Evolutionary conservation across 2,797 vertebrate species (phyloP).

Genomic region (Hippopotamyrus pictus): DNA sequence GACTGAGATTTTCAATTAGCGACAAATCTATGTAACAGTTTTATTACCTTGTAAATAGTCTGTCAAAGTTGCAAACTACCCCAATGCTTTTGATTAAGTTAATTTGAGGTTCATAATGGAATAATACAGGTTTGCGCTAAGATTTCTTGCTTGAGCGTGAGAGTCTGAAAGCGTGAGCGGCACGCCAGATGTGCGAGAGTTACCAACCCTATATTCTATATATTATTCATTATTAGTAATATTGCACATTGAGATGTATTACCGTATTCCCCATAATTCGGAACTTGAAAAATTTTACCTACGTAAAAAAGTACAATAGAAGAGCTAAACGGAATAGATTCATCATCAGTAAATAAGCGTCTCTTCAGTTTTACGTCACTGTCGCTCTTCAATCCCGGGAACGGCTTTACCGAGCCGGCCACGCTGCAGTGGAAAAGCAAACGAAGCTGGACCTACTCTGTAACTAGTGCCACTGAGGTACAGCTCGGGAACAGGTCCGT

Average conservation of each 20-base stretch:
- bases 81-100: background rate
- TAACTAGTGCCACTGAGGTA: background rate
- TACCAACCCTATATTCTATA: background rate
- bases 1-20: background rate
- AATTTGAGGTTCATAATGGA: background rate
- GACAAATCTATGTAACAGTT: background rate
- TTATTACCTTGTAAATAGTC: background rate
- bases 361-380: background rate
- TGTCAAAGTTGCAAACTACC: background rate
- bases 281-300: background rate
- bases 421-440: background rate
- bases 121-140: background rate
- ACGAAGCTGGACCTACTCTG: background rate
- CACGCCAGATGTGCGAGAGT: background rate
- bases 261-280: background rate
- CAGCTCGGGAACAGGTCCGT: background rate
- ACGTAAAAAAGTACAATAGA: background rate
- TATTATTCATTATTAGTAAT: background rate
- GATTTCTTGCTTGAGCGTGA: background rate
- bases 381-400: background rate
- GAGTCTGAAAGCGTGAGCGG: background rate
- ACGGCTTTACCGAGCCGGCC: background rate
- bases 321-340: background rate
- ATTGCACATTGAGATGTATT: background rate
- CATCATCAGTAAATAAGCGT: background rate